phyloP scores from a whole-genome alignment of 2,113 vertebrate species.

The Geothlypis trichas region DNA sequence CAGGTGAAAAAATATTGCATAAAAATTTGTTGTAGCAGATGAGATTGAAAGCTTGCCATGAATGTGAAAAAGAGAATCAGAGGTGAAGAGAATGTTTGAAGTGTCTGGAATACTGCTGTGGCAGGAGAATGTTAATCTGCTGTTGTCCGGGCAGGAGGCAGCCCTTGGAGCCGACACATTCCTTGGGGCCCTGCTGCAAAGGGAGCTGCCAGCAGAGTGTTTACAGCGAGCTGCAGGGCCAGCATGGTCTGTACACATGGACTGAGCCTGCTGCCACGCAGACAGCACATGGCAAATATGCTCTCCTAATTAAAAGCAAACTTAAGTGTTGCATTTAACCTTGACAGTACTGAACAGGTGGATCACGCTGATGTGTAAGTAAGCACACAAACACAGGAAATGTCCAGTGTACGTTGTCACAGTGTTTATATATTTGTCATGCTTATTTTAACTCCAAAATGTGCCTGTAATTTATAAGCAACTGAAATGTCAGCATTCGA shows the following conservation, averaged over 20 bases:
- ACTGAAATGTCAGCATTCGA: not conserved
- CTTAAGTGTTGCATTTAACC: not conserved
- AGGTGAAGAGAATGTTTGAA: conserved; percentile 10
- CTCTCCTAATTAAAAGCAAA: not conserved
- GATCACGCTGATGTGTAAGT: not conserved
- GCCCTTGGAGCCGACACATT: conserved; percentile 28
- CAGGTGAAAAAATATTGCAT: not conserved
- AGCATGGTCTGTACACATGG: not conserved
- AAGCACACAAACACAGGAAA: not conserved
- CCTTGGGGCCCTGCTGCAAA: conserved; percentile 31
- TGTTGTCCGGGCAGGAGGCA: conserved; percentile 39
- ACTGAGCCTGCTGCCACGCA: not conserved
- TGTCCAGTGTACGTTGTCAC: not conserved
- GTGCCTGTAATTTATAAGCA: conserved; percentile 10
- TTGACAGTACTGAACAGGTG: not conserved
- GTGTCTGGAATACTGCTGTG: conserved; percentile 46
- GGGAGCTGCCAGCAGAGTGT: conserved; percentile 22
- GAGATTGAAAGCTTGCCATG: not conserved
- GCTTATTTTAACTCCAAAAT: conserved; percentile 22
- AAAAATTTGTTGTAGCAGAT: not conserved
- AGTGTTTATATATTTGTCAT: not conserved
- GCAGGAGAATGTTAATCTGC: conserved; percentile 34
- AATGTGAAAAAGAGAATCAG: conserved; percentile 13
- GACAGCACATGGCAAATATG: not conserved
- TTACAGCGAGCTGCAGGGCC: conserved; percentile 28